Evolutionary conservation across 2,888 invertebrate genomes (phyloP).

Genomic region (Homarus gammarus): DNA sequence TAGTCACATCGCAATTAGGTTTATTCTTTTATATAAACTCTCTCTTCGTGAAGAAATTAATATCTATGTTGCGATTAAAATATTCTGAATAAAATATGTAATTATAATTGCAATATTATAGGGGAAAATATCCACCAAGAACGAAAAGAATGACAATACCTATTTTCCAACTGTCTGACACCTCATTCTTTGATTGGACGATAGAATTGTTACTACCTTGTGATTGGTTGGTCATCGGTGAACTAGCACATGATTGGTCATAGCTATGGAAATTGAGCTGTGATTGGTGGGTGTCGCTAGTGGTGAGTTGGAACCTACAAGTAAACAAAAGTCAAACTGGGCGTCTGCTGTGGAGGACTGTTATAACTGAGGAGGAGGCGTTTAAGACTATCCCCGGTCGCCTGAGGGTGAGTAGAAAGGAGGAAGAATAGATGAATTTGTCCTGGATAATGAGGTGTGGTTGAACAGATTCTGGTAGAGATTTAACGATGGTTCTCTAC

Average conservation of each 20-base stretch:
- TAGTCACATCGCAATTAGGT: no score
- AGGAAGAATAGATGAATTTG: background rate
- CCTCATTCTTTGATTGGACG: background rate
- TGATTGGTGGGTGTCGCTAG: slow-evolving; percentile 22
- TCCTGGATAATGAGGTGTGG: background rate
- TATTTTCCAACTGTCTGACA: background rate
- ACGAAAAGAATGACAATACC: background rate
- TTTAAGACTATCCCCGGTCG: background rate
- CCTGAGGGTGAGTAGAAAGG: background rate
- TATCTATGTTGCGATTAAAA: no score
- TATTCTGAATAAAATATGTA: no score
- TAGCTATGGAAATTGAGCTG: background rate
- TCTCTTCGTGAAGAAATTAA: no score
- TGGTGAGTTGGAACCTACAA: slow-evolving; percentile 35
- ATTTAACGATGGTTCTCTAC: no score
- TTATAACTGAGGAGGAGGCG: background rate
- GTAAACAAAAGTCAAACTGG: slow-evolving; percentile 44
- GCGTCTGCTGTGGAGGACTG: slow-evolving; percentile 14
- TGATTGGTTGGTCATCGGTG: background rate
- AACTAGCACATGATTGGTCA: background rate
- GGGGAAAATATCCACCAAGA: no score
- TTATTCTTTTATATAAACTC: no score
- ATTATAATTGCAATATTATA: no score
- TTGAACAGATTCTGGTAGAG: no score
- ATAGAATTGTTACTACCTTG: background rate